Percentiles rank a stretch among this genome's conserved stretches.
Conservation (phyloP, 2,113 vertebrate genomes). For the Sarotherodon lohbergeri region DNA sequence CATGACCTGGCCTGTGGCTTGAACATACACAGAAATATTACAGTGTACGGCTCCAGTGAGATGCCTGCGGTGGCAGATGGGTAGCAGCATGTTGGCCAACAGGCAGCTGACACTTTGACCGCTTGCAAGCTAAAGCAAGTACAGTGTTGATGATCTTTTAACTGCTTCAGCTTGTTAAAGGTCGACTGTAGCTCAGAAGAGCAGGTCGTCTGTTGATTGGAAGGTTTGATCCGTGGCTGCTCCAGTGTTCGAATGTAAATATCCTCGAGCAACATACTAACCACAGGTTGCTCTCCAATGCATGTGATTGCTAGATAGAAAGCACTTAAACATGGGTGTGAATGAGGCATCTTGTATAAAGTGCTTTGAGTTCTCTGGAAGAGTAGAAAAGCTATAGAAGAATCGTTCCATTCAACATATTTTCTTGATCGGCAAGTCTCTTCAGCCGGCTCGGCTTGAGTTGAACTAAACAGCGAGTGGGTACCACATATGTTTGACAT, state of each 20-base stretch:
- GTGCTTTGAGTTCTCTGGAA: background rate
- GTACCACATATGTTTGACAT: background rate
- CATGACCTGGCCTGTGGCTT: too few relatives aligned
- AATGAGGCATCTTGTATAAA: background rate
- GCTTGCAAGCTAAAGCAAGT: background rate
- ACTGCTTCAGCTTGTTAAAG: background rate
- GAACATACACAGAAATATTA: background rate
- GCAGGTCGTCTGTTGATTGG: background rate
- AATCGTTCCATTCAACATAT: background rate
- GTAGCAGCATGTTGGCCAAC: background rate
- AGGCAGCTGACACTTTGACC: background rate
- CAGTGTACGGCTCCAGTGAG: background rate
- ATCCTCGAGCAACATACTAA: background rate
- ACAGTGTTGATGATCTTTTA: background rate
- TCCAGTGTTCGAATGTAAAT: background rate
- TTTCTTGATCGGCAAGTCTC: background rate
- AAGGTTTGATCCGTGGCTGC: background rate
- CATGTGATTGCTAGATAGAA: background rate
- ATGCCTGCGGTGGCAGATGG: background rate
- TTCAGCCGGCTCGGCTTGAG: background rate
- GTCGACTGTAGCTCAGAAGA: background rate
- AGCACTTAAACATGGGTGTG: background rate
- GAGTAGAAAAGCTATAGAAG: background rate
- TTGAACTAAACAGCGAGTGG: background rate
- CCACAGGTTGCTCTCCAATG: background rate